Base-by-base conservation (phyloP, 2,797 vertebrate genomes). In the Podargus strigoides region DNA sequence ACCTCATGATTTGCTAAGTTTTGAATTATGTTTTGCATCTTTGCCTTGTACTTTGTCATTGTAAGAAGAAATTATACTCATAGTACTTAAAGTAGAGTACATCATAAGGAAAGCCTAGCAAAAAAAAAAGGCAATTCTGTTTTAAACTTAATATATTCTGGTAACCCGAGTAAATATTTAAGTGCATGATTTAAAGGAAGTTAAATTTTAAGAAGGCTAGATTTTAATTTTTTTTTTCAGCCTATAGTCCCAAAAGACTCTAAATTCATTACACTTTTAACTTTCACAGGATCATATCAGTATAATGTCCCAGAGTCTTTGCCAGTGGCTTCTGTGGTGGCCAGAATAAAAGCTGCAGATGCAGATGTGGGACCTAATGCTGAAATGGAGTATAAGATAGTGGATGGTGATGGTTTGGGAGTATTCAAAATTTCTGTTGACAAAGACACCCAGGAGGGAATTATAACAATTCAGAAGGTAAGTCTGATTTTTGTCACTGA, bases 341-440 rank as follows among this genome's bases (percentile, higher is more conserved):
- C 99, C 88, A 98, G 98, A 97, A 98, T 99, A 97, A 99, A 99
- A 97, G 99, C 99, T 11, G 97, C 96, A 0, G 99, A 99, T 74
- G 98, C 98, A n/a, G 99, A 99, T 80, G 97, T 98, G 36, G 99
- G 99, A 80, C 93, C 97, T 72, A 99, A 99, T 22, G 99, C 99
- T 7, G 99, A 99, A 97, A 99, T 99, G 99, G 99, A 99, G 92
- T 99, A 99, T 95, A 98, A 98, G 93, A 99, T 99, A 91, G 98
- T 99, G 96, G 99, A 99, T 78, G 98, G 99, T 32, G 99, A 99
- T 41, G 98, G 98, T 16, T 87, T 98, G 7, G 98, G 98, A 46
- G 93, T 98, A 88, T 99, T 99, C 97, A 99, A 98, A 97, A 98
- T 99, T 94, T 98, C 98, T 39, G 99, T 99, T 2, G 99, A 99